A percentile compares a stretch with the other conserved stretches of the same genome.
phyloP scores from a whole-genome alignment of 2,113 vertebrate genomes.

The Macrotis lagotis region DNA sequence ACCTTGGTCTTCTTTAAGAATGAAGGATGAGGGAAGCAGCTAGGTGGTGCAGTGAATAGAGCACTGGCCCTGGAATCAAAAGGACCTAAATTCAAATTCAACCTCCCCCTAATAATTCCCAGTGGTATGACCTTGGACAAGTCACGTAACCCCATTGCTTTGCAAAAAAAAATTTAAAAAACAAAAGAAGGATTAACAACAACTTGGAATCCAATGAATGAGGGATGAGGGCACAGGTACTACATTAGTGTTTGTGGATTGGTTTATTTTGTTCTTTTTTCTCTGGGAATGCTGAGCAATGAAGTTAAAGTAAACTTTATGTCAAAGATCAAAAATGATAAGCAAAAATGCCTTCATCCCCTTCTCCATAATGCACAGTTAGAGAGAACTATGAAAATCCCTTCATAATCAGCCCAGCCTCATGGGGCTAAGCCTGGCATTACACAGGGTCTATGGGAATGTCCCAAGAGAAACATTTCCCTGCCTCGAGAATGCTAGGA shows the following conservation, averaged over 20 bases:
- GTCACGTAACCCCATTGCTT: too few species aligned
- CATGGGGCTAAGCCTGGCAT: slow-evolving; percentile 67
- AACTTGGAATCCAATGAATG: neutral
- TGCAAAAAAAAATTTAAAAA: too few species aligned
- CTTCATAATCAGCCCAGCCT: slow-evolving; percentile 71
- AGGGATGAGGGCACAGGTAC: neutral
- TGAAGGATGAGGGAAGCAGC: too few species aligned
- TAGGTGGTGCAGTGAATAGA: too few species aligned
- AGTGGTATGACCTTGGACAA: too few species aligned
- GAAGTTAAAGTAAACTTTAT: neutral
- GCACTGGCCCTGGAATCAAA: too few species aligned
- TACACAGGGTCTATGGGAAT: slow-evolving; percentile 81
- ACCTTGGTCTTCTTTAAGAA: too few species aligned
- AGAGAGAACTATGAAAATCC: slow-evolving; percentile 81
- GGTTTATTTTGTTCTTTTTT: neutral
- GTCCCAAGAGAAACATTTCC: slow-evolving; percentile 71
- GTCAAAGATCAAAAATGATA: neutral
- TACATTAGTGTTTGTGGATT: neutral
- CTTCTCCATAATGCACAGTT: slow-evolving; percentile 60
- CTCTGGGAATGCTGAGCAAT: neutral
- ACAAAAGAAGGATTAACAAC: too few species aligned
- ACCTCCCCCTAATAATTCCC: too few species aligned
- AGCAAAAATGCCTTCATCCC: neutral
- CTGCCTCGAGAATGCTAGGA: slow-evolving; percentile 86
- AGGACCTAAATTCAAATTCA: too few species aligned